phyloP scores from a whole-genome alignment of 2,888 invertebrate species.

The Phyllotreta cruciferae region DNA sequence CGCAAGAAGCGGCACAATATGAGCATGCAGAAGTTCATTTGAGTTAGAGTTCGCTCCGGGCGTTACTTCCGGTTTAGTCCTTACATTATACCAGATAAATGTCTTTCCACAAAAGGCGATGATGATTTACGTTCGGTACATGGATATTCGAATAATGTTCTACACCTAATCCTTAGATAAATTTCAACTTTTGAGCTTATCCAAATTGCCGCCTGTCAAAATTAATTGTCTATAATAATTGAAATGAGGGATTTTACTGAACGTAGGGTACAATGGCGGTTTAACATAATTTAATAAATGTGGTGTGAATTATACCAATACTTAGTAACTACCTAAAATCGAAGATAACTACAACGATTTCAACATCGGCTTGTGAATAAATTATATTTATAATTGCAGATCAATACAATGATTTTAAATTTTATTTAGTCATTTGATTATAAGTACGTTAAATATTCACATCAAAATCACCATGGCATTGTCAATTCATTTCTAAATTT shows the following conservation, averaged over 20 bases:
- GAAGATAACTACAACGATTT: too few species aligned
- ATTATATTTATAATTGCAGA: neutral
- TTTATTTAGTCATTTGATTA: too few species aligned
- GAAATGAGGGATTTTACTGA: neutral
- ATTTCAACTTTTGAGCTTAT: constrained; percentile 18
- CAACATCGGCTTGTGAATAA: too few species aligned
- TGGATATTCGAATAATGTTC: constrained; percentile 30
- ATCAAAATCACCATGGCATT: constrained; percentile 29
- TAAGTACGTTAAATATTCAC: constrained; percentile 29
- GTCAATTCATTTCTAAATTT: constrained; percentile 40
- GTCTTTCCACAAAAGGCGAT: constrained; percentile 55
- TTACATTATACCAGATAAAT: constrained; percentile 55
- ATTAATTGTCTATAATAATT: constrained; percentile 13
- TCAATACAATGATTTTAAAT: too few species aligned
- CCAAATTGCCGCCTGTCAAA: constrained; percentile 5
- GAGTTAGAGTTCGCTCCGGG: constrained; percentile 42
- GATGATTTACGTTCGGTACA: constrained; percentile 53
- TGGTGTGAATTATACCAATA: too few species aligned
- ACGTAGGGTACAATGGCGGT: neutral
- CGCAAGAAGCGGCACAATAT: constrained; percentile 36
- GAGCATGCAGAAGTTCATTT: constrained; percentile 43
- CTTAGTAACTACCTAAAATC: too few species aligned
- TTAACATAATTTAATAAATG: too few species aligned
- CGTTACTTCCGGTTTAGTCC: constrained; percentile 47
- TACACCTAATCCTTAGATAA: constrained; percentile 16